Conservation (phyloP, 37 sponge, comb jelly and placozoan genomes). For the Diacarnus erythraeanus region DNA sequence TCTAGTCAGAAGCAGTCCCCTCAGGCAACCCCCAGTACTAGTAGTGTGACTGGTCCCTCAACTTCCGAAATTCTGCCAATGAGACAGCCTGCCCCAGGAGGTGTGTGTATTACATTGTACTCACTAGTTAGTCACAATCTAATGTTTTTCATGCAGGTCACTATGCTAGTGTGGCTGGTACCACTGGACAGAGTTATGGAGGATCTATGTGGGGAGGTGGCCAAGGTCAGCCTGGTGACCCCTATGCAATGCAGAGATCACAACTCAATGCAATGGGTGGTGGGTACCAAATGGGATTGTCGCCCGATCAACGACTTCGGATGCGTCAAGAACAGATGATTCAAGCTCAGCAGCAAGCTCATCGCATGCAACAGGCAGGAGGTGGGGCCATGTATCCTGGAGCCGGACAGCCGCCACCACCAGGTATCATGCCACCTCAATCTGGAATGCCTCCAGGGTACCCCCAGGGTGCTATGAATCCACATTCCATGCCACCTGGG, state of each 20-base stretch:
- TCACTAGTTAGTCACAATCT: background rate
- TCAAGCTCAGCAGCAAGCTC: slow-evolving; percentile 36
- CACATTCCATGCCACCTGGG: slow-evolving; percentile 25
- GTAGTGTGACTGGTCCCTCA: background rate
- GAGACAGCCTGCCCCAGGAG: background rate
- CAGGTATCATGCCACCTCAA: slow-evolving; percentile 22
- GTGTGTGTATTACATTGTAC: background rate
- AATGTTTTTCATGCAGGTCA: background rate
- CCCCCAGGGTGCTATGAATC: background rate
- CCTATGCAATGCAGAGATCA: slow-evolving; percentile 19
- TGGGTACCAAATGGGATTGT: slow-evolving; percentile 4
- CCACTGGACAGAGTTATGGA: background rate
- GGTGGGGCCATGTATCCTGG: background rate
- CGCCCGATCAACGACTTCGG: slow-evolving; percentile 29
- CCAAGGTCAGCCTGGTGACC: background rate
- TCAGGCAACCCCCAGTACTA: slow-evolving; percentile 10
- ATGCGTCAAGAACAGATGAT: slow-evolving; percentile 63
- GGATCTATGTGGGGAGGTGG: background rate
- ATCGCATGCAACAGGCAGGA: slow-evolving; percentile 33
- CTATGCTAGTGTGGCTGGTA: background rate
- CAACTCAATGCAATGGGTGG: background rate
- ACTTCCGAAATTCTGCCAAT: background rate
- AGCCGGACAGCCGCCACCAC: background rate
- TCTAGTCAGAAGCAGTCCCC: background rate
- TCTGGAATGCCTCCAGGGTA: background rate